Base-by-base conservation (phyloP, 2,113 vertebrate species). In the Rhynchomys soricoides region DNA sequence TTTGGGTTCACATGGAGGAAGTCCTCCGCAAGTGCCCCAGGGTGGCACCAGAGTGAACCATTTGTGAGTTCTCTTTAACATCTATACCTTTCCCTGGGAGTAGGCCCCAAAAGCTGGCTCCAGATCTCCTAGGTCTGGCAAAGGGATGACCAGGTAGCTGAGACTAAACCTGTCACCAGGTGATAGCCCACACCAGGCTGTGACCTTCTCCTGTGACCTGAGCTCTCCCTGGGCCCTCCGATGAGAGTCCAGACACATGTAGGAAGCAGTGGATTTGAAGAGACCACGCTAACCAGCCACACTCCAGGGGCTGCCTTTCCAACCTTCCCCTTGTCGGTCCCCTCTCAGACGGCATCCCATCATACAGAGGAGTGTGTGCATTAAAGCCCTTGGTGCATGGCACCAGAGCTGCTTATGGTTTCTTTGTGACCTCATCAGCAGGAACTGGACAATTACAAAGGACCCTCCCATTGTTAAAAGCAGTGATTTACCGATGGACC, bases 401-500 rank as follows among this genome's bases (percentile, higher is more conserved):
- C 83, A 29, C 37, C 55, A 15, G 52, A 40, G 5, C 74, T 48
- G 34, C 92, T 90, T 45, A 31, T 16, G 24, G 64, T 16, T 21
- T 52, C 77, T 96, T 94, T 78, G 95, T 79, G 50, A 82, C 90
- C 79, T 48, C 70, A 48, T 85, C 96, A 89, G 73, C 75, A 86
- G 66, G 45, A 92, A 95, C 74, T 11, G 59, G 96, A 89, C 71
- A 40, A 90, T 90, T 86, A 89, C 94, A 52, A 73, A 90, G 75
- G 12, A 77, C 15, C 19, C 92, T 74, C 48, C 55, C 90, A 34
- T 90, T 94, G 97, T 90, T 93, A 75, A 97, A 81, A 93, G 22
- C 70, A 73, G 24, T 93, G 94, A 97, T 95, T 97, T 95, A 96
- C 90, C n/a, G 91, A 68, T 68, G 66, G 79, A 19, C 78, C 52